These are phyloP conservation scores for Tipula unca DNA, from an alignment of 2,888 invertebrate species.

Conservation along the genomic window DNA sequence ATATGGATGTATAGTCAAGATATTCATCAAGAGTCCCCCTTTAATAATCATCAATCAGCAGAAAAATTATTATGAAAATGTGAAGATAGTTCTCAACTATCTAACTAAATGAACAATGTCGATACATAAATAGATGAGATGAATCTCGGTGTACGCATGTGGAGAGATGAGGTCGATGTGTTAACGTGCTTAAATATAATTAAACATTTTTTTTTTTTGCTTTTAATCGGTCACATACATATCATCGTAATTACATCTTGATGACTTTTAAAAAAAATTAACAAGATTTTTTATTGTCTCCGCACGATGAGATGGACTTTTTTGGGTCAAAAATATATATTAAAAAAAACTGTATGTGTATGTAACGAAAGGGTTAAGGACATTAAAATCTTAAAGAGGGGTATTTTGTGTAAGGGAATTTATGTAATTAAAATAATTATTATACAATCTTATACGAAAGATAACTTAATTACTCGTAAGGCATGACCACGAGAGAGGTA, in stretches of 20 bases:
- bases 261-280: neutral
- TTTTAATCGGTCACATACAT: conserved; percentile 1
- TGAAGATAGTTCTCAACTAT: neutral
- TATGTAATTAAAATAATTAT: neutral
- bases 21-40: neutral
- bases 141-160: neutral
- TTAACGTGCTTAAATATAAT: conserved; percentile 8
- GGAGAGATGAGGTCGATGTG: neutral
- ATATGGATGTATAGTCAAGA: neutral
- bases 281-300: neutral
- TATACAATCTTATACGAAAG: neutral
- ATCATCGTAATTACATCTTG: conserved; percentile 8
- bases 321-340: neutral
- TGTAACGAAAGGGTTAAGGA: neutral
- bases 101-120: neutral
- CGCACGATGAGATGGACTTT: neutral
- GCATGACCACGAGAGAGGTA: neutral
- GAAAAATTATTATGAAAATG: neutral
- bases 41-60: neutral
- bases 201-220: neutral
- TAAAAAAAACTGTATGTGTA: no score
- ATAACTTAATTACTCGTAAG: conserved; percentile 10
- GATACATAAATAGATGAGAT: neutral
- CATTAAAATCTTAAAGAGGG: neutral
- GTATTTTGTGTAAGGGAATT: neutral